Percentiles rank a stretch among this genome's conserved stretches.
Conservation (phyloP, 2,113 vertebrate genomes). For the Otis tarda region DNA sequence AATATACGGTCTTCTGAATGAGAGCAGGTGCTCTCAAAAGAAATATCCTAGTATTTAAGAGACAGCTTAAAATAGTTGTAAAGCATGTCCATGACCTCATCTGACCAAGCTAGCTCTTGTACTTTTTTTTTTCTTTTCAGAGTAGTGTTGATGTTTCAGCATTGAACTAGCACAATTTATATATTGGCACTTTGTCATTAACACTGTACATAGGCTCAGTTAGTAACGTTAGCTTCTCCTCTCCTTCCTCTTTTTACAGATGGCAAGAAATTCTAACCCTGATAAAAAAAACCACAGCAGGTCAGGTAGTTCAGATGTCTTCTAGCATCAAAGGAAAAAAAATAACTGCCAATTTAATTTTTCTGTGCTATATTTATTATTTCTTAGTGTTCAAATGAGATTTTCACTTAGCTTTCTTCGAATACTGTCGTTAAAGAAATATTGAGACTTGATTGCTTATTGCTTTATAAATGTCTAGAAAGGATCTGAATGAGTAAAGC, state of each 20-base stretch:
- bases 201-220: neutral
- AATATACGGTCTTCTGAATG: conserved; percentile 42
- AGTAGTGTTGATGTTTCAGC: conserved; percentile 49
- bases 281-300: neutral
- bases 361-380: neutral
- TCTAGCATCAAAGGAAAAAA: neutral
- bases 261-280: conserved; percentile 26
- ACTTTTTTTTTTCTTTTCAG: neutral
- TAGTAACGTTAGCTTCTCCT: neutral
- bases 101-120: conserved; percentile 5
- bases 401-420: neutral
- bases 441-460: neutral
- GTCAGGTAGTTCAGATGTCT: neutral
- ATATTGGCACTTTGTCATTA: conserved; percentile 19
- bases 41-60: neutral
- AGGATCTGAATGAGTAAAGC: neutral
- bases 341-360: neutral
- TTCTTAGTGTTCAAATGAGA: neutral
- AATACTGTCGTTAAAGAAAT: neutral
- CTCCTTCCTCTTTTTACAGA: neutral
- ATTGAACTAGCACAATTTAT: conserved; percentile 23
- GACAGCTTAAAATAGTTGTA: conserved; percentile 47
- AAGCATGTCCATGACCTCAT: conserved; percentile 22
- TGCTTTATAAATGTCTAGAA: neutral
- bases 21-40: conserved; percentile 53